Base-by-base conservation (phyloP, 2,113 vertebrate genomes). In the Myocastor coypus region DNA sequence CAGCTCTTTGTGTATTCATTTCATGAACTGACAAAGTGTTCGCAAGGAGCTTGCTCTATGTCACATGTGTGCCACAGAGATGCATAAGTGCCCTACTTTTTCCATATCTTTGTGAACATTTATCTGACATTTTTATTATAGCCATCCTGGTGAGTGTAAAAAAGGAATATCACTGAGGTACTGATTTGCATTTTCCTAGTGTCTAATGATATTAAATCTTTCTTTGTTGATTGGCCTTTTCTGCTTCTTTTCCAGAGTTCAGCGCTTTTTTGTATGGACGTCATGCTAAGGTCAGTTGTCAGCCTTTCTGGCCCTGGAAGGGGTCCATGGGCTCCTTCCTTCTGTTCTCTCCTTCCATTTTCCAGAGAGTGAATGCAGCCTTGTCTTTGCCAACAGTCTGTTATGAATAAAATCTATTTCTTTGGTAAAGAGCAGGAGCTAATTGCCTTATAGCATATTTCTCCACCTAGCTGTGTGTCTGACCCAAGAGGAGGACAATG, bases 401-500 rank as follows among this genome's bases (percentile, higher is more conserved):
- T 50, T 3, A 13, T 7, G 22, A 28, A 42, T 55, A 37, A 68
- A 13, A 9, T 61, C 71, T 42, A 3, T 80, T 64, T 17, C n/a
- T 57, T 3, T 34, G 73, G 42, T 40, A 34, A 64, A 55, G 10
- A 34, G 5, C 42, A 42, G 22, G 66, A 52, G 55, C 10, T 14
- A 30, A 37, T n/a, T 83, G 9, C 40, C 22, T 52, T 17, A 46
- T 10, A 61, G 8, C 17, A 19, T 22, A 1, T 63, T 32, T 34
- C 26, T 64, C 24, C 20, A 30, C 1, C 7, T 37, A n/a, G 16
- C 37, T 24, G 20, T 59, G 34, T 81, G 13, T 46, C 63, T 59
- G 30, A 81, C 10, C 3, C 11, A 8, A 16, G 24, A 2, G 2
- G 19, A 20, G 19, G 19, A 64, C 6, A 26, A 19, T 1, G 7